Conservation (phyloP, 2,113 vertebrate genomes). For the Haemorhous mexicanus region DNA sequence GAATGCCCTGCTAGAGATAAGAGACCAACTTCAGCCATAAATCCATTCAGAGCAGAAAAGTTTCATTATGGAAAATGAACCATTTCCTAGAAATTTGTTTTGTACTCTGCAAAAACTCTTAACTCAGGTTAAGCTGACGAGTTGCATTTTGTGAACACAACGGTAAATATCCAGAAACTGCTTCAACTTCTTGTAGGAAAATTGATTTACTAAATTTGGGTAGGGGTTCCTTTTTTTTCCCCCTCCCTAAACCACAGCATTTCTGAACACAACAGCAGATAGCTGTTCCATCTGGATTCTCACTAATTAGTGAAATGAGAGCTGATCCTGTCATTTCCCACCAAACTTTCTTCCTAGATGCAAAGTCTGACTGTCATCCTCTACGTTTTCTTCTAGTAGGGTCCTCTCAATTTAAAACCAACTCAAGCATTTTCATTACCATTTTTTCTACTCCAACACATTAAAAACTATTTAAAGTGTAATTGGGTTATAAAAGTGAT, state of each 20-base stretch:
- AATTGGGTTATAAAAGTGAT: not conserved
- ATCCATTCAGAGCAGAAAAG: not conserved
- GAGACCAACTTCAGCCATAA: not conserved
- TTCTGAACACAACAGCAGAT: not conserved
- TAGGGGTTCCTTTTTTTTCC: not conserved
- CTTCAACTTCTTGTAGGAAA: not conserved
- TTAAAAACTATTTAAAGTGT: not conserved
- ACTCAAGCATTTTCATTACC: not conserved
- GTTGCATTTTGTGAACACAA: not conserved
- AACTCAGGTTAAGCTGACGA: not conserved
- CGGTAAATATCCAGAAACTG: not conserved
- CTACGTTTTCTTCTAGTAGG: not conserved
- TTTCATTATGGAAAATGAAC: not conserved
- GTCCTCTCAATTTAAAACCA: not conserved
- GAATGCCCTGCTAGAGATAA: rapidly evolving
- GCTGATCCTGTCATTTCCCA: not conserved
- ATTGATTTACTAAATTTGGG: not conserved
- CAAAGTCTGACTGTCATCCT: not conserved
- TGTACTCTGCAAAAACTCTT: not conserved
- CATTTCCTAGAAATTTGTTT: not conserved
- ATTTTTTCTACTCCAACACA: not conserved
- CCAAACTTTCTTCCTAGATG: not conserved
- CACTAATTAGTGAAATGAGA: not conserved
- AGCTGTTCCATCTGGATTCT: not conserved
- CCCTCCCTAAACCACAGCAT: not conserved